phyloP scores from a whole-genome alignment of 2,888 invertebrate genomes.

The Melangyna quadrimaculata region DNA sequence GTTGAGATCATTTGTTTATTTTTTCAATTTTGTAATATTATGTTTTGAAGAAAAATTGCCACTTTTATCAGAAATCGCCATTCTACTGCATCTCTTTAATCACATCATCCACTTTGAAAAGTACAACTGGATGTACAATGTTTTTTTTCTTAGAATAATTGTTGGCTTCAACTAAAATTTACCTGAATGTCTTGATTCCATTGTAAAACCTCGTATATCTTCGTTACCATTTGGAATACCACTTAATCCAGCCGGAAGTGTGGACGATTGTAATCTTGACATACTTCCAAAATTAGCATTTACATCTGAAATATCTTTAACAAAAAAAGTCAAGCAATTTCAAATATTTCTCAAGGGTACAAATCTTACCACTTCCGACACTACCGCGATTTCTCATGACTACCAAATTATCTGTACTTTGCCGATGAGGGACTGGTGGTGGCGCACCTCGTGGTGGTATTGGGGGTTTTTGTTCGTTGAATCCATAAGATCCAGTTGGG shows the following conservation, averaged over 20 bases:
- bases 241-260: conserved; percentile 76
- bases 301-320: conserved; percentile 76
- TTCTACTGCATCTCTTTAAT: not conserved
- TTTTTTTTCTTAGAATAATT: not conserved
- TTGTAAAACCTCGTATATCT: conserved; percentile 77
- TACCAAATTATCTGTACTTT: conserved; percentile 80
- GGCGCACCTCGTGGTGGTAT: conserved; percentile 84
- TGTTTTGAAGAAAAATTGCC: not conserved
- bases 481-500: conserved; percentile 76
- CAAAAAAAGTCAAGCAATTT: not conserved
- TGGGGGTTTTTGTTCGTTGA: conserved; percentile 82
- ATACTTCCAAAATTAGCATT: conserved; percentile 76
- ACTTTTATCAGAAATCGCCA: not conserved
- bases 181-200: conserved; percentile 79
- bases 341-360: not conserved
- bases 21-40: too few relatives aligned
- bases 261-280: conserved; percentile 75
- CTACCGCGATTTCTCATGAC: conserved; percentile 77
- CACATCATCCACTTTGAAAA: not conserved
- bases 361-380: conserved; percentile 76
- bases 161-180: conserved; percentile 49
- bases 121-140: not conserved
- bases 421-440: conserved; percentile 82
- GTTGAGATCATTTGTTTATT: too few relatives aligned
- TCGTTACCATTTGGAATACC: conserved; percentile 79